Evolutionary conservation across 2,797 vertebrate species (phyloP).

Genomic region (Macropus fuliginosus): DNA sequence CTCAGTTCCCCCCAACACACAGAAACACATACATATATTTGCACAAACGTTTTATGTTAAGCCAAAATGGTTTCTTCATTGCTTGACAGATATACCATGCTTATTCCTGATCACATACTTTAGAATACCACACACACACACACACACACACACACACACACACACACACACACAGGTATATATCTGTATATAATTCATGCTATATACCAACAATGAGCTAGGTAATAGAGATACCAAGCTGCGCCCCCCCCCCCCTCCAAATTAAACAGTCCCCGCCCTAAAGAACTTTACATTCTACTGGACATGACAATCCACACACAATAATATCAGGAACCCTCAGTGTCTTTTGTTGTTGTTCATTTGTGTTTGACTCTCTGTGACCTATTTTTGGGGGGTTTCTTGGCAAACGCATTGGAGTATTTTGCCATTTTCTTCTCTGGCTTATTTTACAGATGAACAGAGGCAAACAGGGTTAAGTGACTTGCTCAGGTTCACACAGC

Average conservation of each 20-base stretch:
- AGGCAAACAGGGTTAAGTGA: background rate
- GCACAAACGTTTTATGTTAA: background rate
- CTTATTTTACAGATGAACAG: background rate
- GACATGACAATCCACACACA: background rate
- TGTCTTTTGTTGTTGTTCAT: background rate
- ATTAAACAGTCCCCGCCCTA: constrained; percentile 30
- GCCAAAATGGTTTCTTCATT: background rate
- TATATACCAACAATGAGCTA: background rate
- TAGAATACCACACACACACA: background rate
- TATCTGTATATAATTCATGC: background rate
- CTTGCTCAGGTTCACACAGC: background rate
- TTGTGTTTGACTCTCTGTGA: background rate
- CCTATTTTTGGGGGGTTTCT: background rate
- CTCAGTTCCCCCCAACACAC: background rate
- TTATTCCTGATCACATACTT: background rate
- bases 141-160: too few species aligned
- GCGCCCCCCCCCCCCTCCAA: background rate
- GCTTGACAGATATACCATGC: background rate
- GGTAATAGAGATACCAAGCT: background rate
- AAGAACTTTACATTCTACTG: constrained; percentile 20
- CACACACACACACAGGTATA: background rate
- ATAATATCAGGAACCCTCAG: background rate
- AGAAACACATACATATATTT: background rate
- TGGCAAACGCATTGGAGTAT: background rate
- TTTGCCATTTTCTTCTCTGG: background rate